These are phyloP conservation scores for Zophobas morio DNA, from an alignment of 1,140 invertebrate species.

Conservation along the genomic window DNA sequence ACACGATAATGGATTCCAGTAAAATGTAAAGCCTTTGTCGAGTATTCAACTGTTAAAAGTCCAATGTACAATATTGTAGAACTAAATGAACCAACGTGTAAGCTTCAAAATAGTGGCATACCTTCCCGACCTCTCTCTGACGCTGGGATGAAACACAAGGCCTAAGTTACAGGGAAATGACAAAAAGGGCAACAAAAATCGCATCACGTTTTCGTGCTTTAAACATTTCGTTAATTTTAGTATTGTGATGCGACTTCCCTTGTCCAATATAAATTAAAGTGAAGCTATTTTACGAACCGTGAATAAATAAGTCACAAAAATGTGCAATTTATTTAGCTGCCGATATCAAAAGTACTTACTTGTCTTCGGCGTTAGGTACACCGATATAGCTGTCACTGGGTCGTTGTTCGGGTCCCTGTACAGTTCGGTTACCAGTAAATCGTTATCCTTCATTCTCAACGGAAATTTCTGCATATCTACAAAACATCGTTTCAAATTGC, in stretches of 20 bases:
- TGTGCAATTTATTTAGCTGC: conserved; percentile 1
- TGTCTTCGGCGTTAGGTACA: conserved; percentile 98
- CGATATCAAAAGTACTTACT: conserved; percentile 75
- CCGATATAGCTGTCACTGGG: conserved; percentile 97
- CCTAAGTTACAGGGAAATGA: conserved; percentile 60
- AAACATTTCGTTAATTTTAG: no score
- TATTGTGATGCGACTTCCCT: no score
- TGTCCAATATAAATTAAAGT: neutral
- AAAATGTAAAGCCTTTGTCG: conserved; percentile 40
- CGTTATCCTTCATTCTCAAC: conserved; percentile 98
- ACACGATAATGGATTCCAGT: conserved; percentile 8
- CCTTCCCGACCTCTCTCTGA: conserved; percentile 72
- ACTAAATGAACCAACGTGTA: conserved; percentile 52
- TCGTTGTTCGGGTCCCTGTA: conserved; percentile 96
- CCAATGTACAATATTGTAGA: conserved; percentile 40
- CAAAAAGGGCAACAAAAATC: conserved; percentile 32
- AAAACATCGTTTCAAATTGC: conserved; percentile 56
- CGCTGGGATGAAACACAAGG: conserved; percentile 71
- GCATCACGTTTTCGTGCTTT: neutral
- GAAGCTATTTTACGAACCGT: conserved; percentile 44
- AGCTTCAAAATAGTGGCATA: conserved; percentile 64
- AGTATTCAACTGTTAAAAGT: conserved; percentile 21
- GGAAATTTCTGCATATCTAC: conserved; percentile 99
- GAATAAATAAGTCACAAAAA: conserved; percentile 41
- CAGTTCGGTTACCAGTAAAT: conserved; percentile 95